Evolutionary conservation across 2,113 vertebrate genomes (phyloP), one percentile per base, ranked within the genome.

Genomic region (Proteles cristata): DNA sequence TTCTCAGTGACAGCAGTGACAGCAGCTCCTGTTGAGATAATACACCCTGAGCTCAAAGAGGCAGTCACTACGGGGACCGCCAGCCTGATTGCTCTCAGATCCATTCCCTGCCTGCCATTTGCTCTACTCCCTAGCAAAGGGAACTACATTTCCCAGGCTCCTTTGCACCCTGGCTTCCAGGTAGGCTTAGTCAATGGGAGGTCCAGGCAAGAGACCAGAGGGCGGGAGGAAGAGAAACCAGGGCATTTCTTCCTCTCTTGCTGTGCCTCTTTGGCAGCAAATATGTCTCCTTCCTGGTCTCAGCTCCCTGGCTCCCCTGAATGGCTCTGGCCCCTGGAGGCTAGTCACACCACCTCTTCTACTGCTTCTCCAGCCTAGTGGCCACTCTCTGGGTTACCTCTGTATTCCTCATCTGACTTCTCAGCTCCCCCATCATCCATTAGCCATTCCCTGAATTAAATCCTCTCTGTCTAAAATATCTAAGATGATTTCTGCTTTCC

Each of bases 111-210:
- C 11, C 21, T 35, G 69, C 63, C 55, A 88, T 74, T 73, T 68
- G 76, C 69, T 84, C 83, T n/a, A 19, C 9, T 21, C 43, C 26
- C 19, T 31, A 48, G 19, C 4, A 1, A 39, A 86, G 55, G 7
- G 28, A 81, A 95, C 73, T 76, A 74, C 55, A 90, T 61, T 93
- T 86, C 90, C 80, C 94, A 90, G 86, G 12, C 6, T 26, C 86
- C 90, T 86, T 80, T 86, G 90, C 86, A 58, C 31, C 48, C 43
- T 83, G 33, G 48, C 48, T 39, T 61, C 48, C 74, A 39, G 69
- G 69, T 35, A 55, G 83, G 31, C 81, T 65, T 31, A 82, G 66
- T 66, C 94, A 92, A 66, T 45, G 83, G n/a, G 55, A 73, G 12
- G 45, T n/a, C 83, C 55, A 31, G 39, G 33, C 23, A 69, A 39